Conservation (phyloP, 2,113 vertebrate genomes). For the Hepsetus odoe region DNA sequence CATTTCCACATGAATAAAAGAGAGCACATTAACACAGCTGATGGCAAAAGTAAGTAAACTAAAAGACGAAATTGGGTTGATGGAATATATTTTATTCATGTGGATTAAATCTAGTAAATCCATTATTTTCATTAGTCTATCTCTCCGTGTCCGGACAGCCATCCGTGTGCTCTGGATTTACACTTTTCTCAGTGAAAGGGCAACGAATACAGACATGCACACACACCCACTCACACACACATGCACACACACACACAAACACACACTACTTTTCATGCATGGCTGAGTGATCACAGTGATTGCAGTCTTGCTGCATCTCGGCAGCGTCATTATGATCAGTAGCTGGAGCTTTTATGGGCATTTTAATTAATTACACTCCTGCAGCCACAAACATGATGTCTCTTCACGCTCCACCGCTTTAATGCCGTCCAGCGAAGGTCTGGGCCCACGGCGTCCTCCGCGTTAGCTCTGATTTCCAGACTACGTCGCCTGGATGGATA, state of each 20-base stretch:
- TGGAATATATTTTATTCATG: too few species aligned
- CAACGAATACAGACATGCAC: not conserved
- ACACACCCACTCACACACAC: conserved; percentile 39
- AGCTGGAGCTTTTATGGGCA: conserved; percentile 56
- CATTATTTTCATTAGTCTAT: too few species aligned
- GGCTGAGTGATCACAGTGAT: conserved; percentile 47
- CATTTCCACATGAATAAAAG: too few species aligned
- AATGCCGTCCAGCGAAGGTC: conserved; percentile 64
- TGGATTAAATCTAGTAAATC: too few species aligned
- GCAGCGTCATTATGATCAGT: conserved; percentile 49
- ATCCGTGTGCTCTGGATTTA: too few species aligned
- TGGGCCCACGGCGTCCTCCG: conserved; percentile 56
- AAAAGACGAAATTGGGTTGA: too few species aligned
- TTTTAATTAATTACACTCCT: conserved; percentile 71
- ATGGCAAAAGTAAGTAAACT: too few species aligned
- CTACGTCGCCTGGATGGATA: not conserved
- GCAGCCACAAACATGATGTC: conserved; percentile 56
- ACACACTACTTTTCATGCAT: conserved; percentile 22
- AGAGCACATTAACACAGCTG: not conserved
- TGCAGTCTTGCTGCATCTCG: conserved; percentile 46
- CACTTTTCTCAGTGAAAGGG: too few species aligned
- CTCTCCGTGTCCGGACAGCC: too few species aligned
- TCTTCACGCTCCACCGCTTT: conserved; percentile 55
- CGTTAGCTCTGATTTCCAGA: not conserved
- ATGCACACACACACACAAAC: conserved; percentile 20